phyloP scores from a whole-genome alignment of 2,888 invertebrate genomes.

The Apantesis nais region DNA sequence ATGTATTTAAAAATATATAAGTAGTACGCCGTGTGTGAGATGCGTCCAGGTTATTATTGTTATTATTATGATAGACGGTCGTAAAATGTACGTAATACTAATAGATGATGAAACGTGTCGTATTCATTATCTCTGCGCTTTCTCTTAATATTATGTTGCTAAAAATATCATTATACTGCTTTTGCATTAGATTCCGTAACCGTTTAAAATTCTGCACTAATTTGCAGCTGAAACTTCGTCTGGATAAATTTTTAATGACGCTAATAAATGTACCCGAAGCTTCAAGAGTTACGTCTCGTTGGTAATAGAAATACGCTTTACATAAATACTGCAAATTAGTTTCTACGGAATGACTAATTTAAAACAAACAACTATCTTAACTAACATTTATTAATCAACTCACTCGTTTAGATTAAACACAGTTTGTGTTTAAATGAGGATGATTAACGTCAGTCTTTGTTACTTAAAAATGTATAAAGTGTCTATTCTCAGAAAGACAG shows the following conservation, averaged over 20 bases:
- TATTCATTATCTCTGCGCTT: background rate
- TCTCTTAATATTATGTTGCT: background rate
- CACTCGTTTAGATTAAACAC: background rate
- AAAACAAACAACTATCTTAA: background rate
- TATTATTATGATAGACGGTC: no score
- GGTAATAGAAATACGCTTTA: background rate
- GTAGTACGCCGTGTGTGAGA: no score
- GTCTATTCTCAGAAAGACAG: no score
- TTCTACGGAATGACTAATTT: background rate
- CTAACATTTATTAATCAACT: background rate
- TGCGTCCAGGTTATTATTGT: no score
- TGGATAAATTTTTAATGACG: background rate
- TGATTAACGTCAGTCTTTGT: no score
- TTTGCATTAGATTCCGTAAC: background rate
- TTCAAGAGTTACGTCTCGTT: background rate
- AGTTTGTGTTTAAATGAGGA: no score
- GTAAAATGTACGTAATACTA: no score
- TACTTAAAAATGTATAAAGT: no score
- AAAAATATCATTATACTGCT: background rate
- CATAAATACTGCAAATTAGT: background rate
- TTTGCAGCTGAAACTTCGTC: background rate
- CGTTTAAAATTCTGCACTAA: background rate
- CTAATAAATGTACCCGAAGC: background rate
- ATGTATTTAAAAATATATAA: no score
- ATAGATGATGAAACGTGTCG: background rate